phyloP scores from a whole-genome alignment of 2,797 vertebrate genomes.

The Anguilla megastoma region DNA sequence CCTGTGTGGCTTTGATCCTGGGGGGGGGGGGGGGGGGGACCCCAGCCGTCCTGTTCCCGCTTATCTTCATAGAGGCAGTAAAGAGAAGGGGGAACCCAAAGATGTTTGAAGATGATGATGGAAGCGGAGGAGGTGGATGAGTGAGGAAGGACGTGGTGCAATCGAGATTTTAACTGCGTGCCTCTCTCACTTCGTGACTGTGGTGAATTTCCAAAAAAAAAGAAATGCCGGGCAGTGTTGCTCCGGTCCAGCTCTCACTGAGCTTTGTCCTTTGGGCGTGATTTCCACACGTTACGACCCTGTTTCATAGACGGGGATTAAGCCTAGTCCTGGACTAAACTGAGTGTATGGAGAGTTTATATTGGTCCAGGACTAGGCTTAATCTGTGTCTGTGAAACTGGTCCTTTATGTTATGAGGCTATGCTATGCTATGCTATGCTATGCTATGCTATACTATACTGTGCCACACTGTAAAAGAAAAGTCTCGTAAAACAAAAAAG shows the following conservation, averaged over 20 bases:
- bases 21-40: neutral
- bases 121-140: neutral
- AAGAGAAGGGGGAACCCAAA: neutral
- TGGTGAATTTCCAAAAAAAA: neutral
- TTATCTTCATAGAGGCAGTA: neutral
- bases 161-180: constrained; percentile 4
- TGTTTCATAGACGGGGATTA: too few species aligned
- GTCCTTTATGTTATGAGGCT: too few species aligned
- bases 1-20: neutral
- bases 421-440: too few species aligned
- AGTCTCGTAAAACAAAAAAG: too few species aligned
- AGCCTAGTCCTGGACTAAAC: too few species aligned
- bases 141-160: neutral
- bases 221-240: neutral
- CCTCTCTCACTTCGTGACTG: neutral
- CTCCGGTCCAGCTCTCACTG: neutral
- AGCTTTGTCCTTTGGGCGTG: neutral
- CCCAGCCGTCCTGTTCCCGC: neutral
- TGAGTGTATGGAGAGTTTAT: too few species aligned
- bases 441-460: neutral
- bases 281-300: neutral
- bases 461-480: neutral
- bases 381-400: too few species aligned
- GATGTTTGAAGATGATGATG: neutral
- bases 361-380: too few species aligned